Evolutionary conservation across 2,888 invertebrate species (phyloP), one percentile per base, ranked within the genome.

Genomic region (Drosophila longiperda): DNA sequence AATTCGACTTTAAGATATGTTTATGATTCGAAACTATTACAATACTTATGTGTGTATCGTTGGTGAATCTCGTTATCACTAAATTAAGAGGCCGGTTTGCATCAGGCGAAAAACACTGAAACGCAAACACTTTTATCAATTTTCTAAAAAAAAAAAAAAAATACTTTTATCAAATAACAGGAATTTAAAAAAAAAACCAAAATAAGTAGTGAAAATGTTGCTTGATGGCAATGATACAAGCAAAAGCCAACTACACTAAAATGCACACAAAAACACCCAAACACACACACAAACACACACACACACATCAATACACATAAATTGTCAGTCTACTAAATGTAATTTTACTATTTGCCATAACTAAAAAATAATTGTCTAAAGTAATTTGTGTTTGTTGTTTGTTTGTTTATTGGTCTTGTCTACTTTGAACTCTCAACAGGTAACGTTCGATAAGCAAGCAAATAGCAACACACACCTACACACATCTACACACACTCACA

Each of bases 51-150:
- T 57, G 57, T 57, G 40, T 42, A 62, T 52, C 50, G 45, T 36
- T 53, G 26, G 45, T 66, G 66, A 64, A 67, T 79, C 64, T 66
- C 66, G 68, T 80, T 80, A 79, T 80, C 79, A 79, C 63, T 84
- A 81, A 65, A 70, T 70, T 74, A 78, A 73, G 83, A 63, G 75
- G 74, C 29, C 79, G 62, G 65, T 75, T 45, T 45, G 26, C 38
- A 53, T 32, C 34, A 40, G 40, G 23, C 26, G n/a, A 57, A 29
- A 54, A 54, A 55, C 38, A 29, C 40, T 57, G 29, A 20, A 38
- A 63, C 12, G 33, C 36, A 50, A 23, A 55, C 36, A 49, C 23
- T 57, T 62, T 79, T 60, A 75, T 67, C 61, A 53, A 66, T 66
- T 68, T 76, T 80, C 71, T 63, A 66, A 65, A 23, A 23, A 66